Evolutionary conservation across 2,797 vertebrate species (phyloP).

Genomic region (Anabacerthia variegaticeps): DNA sequence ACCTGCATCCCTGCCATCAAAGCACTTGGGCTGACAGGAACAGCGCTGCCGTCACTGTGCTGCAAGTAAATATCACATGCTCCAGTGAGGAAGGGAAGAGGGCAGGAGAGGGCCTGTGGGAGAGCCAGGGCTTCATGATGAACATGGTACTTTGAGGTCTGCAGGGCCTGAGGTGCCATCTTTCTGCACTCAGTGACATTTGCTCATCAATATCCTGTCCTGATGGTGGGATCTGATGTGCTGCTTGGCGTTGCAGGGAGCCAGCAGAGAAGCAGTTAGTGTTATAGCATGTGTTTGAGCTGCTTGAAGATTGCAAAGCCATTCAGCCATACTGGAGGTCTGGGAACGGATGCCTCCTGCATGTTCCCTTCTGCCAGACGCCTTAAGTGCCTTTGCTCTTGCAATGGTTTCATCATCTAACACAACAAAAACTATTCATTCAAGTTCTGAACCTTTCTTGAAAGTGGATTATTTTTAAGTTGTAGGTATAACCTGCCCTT

Average conservation of each 20-base stretch:
- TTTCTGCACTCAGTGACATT: not conserved
- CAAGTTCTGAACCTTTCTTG: not conserved
- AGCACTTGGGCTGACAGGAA: not conserved
- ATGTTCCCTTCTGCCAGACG: not conserved
- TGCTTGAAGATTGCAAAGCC: not conserved
- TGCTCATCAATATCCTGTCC: not conserved
- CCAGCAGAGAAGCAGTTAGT: not conserved
- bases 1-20: not conserved
- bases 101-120: not conserved
- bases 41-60: not conserved
- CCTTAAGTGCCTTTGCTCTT: not conserved
- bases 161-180: not conserved
- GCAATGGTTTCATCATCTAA: not conserved
- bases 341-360: not conserved
- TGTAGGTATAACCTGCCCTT: not conserved
- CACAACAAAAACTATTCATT: not conserved
- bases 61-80: not conserved
- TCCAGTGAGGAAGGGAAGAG: not conserved
- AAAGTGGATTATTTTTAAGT: not conserved
- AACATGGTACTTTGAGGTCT: not conserved
- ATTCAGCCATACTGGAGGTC: not conserved
- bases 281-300: not conserved
- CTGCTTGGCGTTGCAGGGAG: not conserved
- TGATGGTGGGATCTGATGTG: not conserved
- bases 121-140: not conserved